phyloP scores from a whole-genome alignment of 1,140 invertebrate species.

The Drosophila equinoxialis region DNA sequence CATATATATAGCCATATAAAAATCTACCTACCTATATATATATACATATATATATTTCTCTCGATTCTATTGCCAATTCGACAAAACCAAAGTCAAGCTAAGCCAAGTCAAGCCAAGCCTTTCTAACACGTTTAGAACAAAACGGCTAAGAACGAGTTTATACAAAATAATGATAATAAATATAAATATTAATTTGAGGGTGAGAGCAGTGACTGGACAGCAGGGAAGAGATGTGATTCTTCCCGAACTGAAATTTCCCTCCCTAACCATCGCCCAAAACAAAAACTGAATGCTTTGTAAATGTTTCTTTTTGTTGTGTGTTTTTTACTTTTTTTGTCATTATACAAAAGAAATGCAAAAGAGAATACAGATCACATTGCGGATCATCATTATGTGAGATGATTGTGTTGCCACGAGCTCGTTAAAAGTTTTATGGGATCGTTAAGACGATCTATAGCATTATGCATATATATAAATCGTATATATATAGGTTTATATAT shows the following conservation, averaged over 20 bases:
- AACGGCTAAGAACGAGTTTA: slow-evolving; percentile 77
- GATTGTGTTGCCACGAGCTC: slow-evolving; percentile 50
- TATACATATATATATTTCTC: slow-evolving; percentile 47
- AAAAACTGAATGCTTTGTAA: slow-evolving; percentile 9
- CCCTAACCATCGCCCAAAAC: slow-evolving; percentile 13
- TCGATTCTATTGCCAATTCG: slow-evolving; percentile 66
- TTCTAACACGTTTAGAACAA: slow-evolving; percentile 79
- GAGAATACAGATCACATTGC: slow-evolving; percentile 62
- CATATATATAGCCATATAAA: slow-evolving; percentile 35
- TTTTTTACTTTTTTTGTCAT: background rate
- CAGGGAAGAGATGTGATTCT: slow-evolving; percentile 38
- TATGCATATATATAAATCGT: background rate
- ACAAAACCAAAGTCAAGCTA: slow-evolving; percentile 20
- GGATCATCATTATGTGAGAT: slow-evolving; percentile 36
- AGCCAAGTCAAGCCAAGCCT: slow-evolving; percentile 54
- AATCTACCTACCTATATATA: slow-evolving; percentile 11
- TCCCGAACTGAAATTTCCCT: slow-evolving; percentile 23
- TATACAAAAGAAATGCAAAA: slow-evolving; percentile 10
- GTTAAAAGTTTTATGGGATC: slow-evolving; percentile 44
- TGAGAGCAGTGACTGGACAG: slow-evolving; percentile 29
- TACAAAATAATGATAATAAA: slow-evolving; percentile 78
- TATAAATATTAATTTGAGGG: slow-evolving; percentile 81
- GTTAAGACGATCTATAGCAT: slow-evolving; percentile 12
- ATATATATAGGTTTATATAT: slow-evolving; percentile 14
- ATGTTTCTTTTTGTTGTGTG: background rate